Conservation (phyloP, 2,797 vertebrate species). For the Anas bahamensis region DNA sequence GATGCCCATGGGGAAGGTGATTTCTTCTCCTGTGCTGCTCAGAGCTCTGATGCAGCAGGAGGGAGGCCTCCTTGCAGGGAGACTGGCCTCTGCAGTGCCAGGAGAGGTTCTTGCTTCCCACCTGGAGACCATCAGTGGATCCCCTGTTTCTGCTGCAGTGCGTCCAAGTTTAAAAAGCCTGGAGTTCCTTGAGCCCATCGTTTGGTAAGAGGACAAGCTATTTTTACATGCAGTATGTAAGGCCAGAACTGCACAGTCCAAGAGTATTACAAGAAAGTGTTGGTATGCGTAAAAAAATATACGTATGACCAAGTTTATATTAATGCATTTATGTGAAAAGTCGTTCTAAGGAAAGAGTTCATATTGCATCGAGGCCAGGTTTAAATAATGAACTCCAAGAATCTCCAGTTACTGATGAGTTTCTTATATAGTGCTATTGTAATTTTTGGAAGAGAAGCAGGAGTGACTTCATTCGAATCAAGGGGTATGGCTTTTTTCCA, state of each 20-base stretch:
- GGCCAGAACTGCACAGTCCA: conserved; percentile 14
- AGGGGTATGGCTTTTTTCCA: conserved; percentile 47
- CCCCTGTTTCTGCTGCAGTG: background rate
- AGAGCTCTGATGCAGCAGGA: background rate
- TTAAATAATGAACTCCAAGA: conserved; percentile 56
- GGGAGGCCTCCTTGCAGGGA: background rate
- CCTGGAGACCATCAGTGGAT: background rate
- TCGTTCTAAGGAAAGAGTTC: background rate
- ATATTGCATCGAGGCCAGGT: conserved; percentile 32
- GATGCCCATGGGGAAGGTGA: background rate
- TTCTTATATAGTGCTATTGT: conserved; percentile 56
- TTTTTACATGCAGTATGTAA: conserved; percentile 1
- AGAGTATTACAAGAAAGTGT: conserved; percentile 36
- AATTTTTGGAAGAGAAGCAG: conserved; percentile 63
- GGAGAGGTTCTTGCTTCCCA: background rate
- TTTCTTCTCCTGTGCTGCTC: background rate
- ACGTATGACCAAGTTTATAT: background rate
- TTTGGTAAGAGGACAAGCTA: conserved; percentile 38
- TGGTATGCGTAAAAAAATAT: conserved; percentile 23
- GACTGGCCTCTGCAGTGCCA: background rate
- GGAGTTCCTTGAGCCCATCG: conserved; percentile 9
- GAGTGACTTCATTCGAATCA: conserved; percentile 52
- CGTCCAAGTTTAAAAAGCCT: conserved; percentile 7
- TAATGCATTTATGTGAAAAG: conserved; percentile 39
- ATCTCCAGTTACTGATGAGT: conserved; percentile 65